Conservation (phyloP, 2,113 vertebrate genomes). For the Melanerpes aurifrons region DNA sequence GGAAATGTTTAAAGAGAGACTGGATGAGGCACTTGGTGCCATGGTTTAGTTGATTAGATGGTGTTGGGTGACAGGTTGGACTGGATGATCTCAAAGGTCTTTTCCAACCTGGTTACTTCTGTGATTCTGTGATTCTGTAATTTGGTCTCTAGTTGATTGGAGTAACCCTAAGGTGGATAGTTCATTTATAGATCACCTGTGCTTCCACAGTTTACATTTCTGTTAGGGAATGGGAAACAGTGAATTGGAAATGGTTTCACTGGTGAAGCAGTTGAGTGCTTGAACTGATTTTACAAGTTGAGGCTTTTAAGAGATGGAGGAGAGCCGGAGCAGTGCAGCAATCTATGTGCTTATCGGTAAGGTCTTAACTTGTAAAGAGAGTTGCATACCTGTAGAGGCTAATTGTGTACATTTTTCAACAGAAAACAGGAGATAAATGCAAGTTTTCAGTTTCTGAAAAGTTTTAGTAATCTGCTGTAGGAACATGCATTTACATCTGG, state of each 20-base stretch:
- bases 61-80: too few relatives aligned
- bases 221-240: neutral
- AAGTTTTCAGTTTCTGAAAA: neutral
- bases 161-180: neutral
- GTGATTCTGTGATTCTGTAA: too few relatives aligned
- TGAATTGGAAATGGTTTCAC: neutral
- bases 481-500: neutral
- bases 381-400: neutral
- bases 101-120: too few relatives aligned
- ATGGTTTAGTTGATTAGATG: too few relatives aligned
- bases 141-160: neutral
- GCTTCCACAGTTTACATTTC: neutral
- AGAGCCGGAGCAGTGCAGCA: neutral
- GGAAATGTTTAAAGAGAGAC: too few relatives aligned
- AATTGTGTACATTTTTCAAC: neutral
- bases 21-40: too few relatives aligned
- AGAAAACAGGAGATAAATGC: neutral
- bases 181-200: neutral
- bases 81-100: too few relatives aligned
- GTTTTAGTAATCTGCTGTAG: neutral
- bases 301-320: neutral
- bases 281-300: neutral
- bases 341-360: neutral
- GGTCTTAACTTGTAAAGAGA: neutral
- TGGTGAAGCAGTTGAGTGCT: fast-evolving